Percentiles rank a stretch among this genome's conserved stretches.
phyloP scores from a whole-genome alignment of 37 sponge, comb jelly and placozoan genomes.

The Beroe ovata region DNA sequence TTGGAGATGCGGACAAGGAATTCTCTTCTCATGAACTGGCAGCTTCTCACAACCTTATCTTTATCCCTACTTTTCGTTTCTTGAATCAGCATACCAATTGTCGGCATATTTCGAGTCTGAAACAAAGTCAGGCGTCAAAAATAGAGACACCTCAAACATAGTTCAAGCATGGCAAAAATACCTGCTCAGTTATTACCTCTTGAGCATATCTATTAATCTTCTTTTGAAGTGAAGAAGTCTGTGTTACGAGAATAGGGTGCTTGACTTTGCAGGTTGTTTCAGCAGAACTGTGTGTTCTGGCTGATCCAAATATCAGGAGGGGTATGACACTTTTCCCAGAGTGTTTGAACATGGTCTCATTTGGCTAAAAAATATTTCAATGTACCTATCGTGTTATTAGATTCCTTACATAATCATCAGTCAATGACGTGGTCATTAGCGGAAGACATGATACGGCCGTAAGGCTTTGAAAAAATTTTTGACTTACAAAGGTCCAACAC shows the following conservation, averaged over 20 bases:
- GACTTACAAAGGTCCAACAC: no score
- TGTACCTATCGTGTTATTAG: no score
- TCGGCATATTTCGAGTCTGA: conserved; percentile 31
- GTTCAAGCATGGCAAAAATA: not conserved
- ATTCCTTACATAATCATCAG: no score
- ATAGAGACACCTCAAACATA: not conserved
- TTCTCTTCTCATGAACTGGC: conserved; percentile 26
- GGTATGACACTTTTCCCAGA: conserved; percentile 9
- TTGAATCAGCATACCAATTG: conserved; percentile 6
- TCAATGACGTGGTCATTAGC: no score
- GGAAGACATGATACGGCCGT: no score
- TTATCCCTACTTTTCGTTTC: conserved; percentile 1
- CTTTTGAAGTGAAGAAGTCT: conserved; percentile 44
- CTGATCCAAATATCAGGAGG: not conserved
- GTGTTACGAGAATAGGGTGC: conserved; percentile 30
- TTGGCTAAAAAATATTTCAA: no score
- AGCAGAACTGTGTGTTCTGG: not conserved
- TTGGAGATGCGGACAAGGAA: conserved; percentile 23
- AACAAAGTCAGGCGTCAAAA: not conserved
- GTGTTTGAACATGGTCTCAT: not conserved
- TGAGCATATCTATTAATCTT: conserved; percentile 33
- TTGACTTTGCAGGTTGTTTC: not conserved
- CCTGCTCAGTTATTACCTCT: no score
- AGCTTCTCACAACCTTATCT: conserved; percentile 13
- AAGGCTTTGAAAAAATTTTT: no score